A percentile compares a stretch with the other conserved stretches of the same genome.
Conservation (phyloP, 2,888 invertebrate genomes). For the Drosophila siamana region DNA sequence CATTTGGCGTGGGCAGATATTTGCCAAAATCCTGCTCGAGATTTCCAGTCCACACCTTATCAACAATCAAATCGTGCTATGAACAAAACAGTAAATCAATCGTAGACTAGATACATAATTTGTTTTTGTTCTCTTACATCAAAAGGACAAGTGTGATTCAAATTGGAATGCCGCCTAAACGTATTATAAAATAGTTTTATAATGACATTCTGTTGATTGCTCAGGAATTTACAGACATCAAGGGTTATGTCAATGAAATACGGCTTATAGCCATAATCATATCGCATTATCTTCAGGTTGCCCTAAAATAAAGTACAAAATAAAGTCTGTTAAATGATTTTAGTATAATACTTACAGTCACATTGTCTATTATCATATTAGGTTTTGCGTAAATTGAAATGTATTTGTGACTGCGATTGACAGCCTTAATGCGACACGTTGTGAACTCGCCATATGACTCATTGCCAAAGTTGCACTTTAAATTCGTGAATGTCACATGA, state of each 20-base stretch:
- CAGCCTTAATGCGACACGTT: conserved; percentile 13
- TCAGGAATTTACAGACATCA: conserved; percentile 41
- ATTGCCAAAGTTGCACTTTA: conserved; percentile 2
- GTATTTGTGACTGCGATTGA: conserved; percentile 34
- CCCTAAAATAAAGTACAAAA: background rate
- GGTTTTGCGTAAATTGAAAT: background rate
- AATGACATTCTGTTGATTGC: conserved; percentile 12
- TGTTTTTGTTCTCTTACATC: conserved; percentile 18
- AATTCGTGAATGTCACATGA: conserved; percentile 26
- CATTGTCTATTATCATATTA: background rate
- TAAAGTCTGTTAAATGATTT: background rate
- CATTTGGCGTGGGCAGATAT: conserved; percentile 2
- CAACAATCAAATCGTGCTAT: conserved; percentile 12
- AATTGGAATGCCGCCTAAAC: conserved; percentile 23
- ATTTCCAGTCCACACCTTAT: conserved; percentile 9
- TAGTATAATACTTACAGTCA: background rate
- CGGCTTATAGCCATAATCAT: conserved; percentile 37
- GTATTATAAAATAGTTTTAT: conserved; percentile 15
- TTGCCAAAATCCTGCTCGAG: background rate
- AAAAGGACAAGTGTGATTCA: conserved; percentile 54
- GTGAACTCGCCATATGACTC: background rate
- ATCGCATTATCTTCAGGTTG: conserved; percentile 32
- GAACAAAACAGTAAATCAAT: too few species aligned
- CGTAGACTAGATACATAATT: too few species aligned
- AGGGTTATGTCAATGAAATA: conserved; percentile 20